These are phyloP conservation scores for Callithrix jacchus DNA, from an alignment of 2,113 vertebrate genomes.

Conservation along the genomic window DNA sequence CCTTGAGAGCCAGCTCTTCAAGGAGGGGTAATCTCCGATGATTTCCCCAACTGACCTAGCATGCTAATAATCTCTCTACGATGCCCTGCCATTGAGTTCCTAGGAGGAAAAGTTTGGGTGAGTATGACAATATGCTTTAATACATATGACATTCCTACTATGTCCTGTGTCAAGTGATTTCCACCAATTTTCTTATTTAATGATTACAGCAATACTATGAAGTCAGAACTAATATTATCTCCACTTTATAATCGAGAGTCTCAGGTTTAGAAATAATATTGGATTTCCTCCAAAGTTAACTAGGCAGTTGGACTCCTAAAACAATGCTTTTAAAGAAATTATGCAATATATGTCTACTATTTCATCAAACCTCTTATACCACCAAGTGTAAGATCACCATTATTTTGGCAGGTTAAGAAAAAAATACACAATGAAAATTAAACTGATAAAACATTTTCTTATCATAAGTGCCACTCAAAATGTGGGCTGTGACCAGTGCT, in stretches of 20 bases:
- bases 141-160: neutral
- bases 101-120: neutral
- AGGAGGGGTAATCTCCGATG: neutral
- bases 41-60: neutral
- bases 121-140: neutral
- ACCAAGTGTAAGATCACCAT: neutral
- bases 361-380: constrained; percentile 10
- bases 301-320: neutral
- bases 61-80: neutral
- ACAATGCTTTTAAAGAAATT: neutral
- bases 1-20: neutral
- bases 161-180: neutral
- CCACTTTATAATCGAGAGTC: neutral
- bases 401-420: neutral
- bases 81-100: neutral
- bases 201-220: neutral
- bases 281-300: neutral
- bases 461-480: neutral
- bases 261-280: neutral
- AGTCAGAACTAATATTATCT: neutral
- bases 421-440: neutral
- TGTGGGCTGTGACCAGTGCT: neutral
- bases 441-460: neutral
- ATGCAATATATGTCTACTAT: neutral
- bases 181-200: neutral